Base-by-base conservation (phyloP, 1,140 invertebrate genomes). In the Drosophila trapezifrons region DNA sequence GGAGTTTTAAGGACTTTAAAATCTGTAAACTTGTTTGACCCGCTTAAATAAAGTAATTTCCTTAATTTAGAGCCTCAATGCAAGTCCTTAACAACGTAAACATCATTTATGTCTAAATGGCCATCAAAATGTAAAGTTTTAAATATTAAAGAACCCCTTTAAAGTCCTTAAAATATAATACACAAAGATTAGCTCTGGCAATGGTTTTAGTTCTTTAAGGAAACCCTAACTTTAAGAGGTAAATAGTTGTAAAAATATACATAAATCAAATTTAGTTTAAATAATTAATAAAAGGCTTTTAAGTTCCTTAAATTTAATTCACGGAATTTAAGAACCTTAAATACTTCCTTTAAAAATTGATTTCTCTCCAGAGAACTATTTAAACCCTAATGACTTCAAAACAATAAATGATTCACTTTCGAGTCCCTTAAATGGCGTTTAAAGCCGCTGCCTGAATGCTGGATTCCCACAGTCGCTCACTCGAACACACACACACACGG, bases 341-440 rank as follows among this genome's bases (percentile, higher is more conserved):
- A n/a, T n/a, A n/a, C n/a, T n/a, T n/a, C 12, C 12, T 4, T 13
- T 15, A 13, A 15, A 10, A 37, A 37, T 37, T 37, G 12, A 37
- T 37, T 37, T 0, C 12, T 3, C 13, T 13, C 4, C 2, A 6
- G 1, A 29, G 0, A 8, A 13, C n/a, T n/a, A 17, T 51, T 51
- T 35, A 29, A 18, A 18, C 25, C n/a, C 4, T n/a, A 17, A 15
- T 15, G 9, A 20, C 4, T 17, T 20, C 27, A 35, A 66, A 45
- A 32, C 8, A 13, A 59, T 35, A 40, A 70, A 57, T 18, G 3
- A 17, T 49, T 2, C 35, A 18, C 18, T 3, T 22, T 7, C 4
- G 22, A 47, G 38, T 13, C 38, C 45, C 43, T 77, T 58, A 66
- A 58, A 76, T 63, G 67, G 51, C 7, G 12, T 27, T 71, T 71